These are phyloP conservation scores for Arizona elegans DNA, from an alignment of 2,113 vertebrate species.

Conservation along the genomic window DNA sequence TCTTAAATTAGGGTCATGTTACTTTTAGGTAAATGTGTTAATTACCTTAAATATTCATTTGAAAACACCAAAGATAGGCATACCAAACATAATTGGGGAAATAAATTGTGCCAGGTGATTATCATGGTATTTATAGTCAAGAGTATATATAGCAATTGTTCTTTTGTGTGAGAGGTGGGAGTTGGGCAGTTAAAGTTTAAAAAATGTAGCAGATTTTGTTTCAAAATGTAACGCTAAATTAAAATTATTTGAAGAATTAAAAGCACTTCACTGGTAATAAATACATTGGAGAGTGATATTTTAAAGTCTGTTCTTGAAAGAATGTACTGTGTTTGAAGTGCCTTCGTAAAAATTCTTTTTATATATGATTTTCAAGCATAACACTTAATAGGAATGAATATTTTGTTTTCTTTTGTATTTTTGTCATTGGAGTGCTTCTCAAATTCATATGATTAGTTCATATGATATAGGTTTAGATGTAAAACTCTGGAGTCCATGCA, in stretches of 20 bases:
- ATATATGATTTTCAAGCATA: background rate
- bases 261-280: background rate
- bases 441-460: background rate
- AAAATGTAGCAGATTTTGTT: conserved; percentile 22
- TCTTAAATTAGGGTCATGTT: background rate
- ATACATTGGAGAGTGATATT: background rate
- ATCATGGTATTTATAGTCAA: background rate
- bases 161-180: background rate
- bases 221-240: background rate
- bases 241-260: conserved; percentile 9
- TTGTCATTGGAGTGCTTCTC: background rate
- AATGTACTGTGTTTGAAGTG: background rate
- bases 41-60: background rate
- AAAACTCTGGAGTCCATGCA: background rate
- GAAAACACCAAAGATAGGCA: background rate
- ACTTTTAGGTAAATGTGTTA: background rate
- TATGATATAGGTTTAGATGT: background rate
- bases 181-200: background rate
- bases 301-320: conserved; percentile 25
- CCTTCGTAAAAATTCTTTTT: background rate
- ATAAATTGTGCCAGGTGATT: conserved; percentile 10
- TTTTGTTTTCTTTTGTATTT: background rate
- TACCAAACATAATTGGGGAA: background rate
- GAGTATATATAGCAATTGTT: background rate
- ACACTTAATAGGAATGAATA: background rate